Base-by-base conservation (phyloP, 2,113 vertebrate species). In the Oenanthe oenanthe region DNA sequence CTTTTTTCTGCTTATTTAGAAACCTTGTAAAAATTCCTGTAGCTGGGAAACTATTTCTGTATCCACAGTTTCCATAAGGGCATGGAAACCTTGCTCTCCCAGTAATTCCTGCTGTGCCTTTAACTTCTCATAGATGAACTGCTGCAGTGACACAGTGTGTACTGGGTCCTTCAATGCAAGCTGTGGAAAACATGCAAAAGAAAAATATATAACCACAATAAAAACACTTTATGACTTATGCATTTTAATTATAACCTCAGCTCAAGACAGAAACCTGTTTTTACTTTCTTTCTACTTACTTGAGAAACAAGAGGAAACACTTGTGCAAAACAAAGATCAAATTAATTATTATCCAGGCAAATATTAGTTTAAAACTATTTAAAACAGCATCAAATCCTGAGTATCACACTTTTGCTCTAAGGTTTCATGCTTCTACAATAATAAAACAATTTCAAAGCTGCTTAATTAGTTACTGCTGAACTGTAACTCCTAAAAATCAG, bases 61-160 rank as follows among this genome's bases (percentile, higher is more conserved):
- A 96, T 99, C 99, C 97, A 99, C 99, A 0, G 98, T 99, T 94
- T 99, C 99, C 99, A 99, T 99, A 85, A 99, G 98, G 29, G 95
- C 98, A 29, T 98, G 98, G 94, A 99, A 99, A 91, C 97, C 97
- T 97, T 98, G 98, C 84, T 99, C 99, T 43, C 99, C 99, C 93
- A 99, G 94, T 47, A 99, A 83, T 71, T 98, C 98, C 96, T 99
- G 99, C 97, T 99, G 99, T 6, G 98, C 98, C 96, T 99, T 99
- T 90, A 99, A 98, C 97, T 99, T 99, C 97, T 99, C 99, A 8
- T 99, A 99, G 95, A 98, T 97, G 82, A 98, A 99, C 96, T 99
- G 99, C 97, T 99, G 99, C 75, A 99, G 97, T 4, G 99, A 99
- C 67, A 99, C 98, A 1, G 98, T 98, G 97, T 99, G 99, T 66